Base-by-base conservation (phyloP, 2,888 invertebrate species). In the Pachliopta kotzebuea region DNA sequence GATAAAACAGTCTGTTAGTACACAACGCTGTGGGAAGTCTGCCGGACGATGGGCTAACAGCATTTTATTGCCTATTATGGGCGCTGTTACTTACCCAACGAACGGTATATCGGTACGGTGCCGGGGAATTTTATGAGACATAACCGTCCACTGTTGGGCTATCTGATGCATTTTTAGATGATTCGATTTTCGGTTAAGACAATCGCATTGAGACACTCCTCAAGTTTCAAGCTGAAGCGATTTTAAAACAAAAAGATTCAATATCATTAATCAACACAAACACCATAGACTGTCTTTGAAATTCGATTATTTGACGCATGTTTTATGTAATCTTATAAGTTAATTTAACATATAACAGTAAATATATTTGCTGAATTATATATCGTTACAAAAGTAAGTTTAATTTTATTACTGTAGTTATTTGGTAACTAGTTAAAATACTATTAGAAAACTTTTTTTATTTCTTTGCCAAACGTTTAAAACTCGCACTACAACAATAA, bases 121-220 rank as follows among this genome's bases (percentile, higher is more conserved):
- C 74, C 66, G 68, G 79, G 81, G 77, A 84, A 87, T 79, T 91
- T 91, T 91, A 90, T 90, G 90, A 88, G 90, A 85, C 90, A 88
- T 89, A 83, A 90, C 86, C 77, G 78, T 72, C 76, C 76, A 71
- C 68, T 76, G 72, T 72, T 72, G 72, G 68, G 75, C 73, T 84
- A 84, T 84, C 84, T 81, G 84, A 84, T 84, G 84, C 84, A 90
- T 90, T 90, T 90, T 89, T 88, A 88, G 83, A 77, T 71, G 78
- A 81, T 80, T 76, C 83, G 79, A 80, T 83, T 85, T 83, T 83
- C 80, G 89, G 87, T 88, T 84, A 87, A 88, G 85, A 90, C 90
- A 89, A 88, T 89, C 78, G 84, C 62, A 66, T 72, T 17, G 59
- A 14, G 42, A 68, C 57, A 53, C 77, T 81, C 78, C 69, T 17